A percentile compares a stretch with the other conserved stretches of the same genome.
Conservation (phyloP, 1,140 invertebrate genomes). For the Calliphora vicina region DNA sequence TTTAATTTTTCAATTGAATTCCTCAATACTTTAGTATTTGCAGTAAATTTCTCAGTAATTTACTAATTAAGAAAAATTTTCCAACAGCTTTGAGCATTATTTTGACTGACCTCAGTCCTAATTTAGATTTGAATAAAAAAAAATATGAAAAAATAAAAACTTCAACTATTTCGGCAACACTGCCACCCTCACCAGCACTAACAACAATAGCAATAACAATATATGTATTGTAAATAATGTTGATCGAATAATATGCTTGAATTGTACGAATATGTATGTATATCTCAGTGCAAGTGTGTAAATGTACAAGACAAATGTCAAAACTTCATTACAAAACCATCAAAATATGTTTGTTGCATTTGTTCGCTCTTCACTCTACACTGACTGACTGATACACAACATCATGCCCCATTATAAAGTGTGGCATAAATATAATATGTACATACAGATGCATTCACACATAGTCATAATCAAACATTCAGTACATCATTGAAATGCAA, state of each 20-base stretch:
- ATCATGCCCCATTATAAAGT: no score
- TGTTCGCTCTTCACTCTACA: not conserved
- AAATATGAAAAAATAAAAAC: no score
- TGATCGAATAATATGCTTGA: not conserved
- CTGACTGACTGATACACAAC: not conserved
- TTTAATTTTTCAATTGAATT: no score
- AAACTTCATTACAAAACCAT: slow-evolving; percentile 33
- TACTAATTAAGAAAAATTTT: no score
- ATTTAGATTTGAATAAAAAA: no score
- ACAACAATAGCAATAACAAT: not conserved
- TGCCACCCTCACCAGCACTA: not conserved
- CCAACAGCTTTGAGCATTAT: no score
- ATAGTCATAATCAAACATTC: not conserved
- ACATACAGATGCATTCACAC: not conserved
- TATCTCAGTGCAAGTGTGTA: not conserved
- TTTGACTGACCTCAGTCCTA: no score
- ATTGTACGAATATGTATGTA: not conserved
- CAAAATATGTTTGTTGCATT: slow-evolving; percentile 27
- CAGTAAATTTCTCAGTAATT: no score
- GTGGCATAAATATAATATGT: not conserved
- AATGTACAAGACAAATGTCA: slow-evolving; percentile 24
- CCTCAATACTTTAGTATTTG: no score
- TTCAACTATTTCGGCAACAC: no score
- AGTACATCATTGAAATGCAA: no score
- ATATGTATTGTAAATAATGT: not conserved